Percentiles rank a stretch among this genome's conserved stretches.
These are phyloP conservation scores for Andrena dorsata DNA, from an alignment of 2,888 invertebrate species.

Conservation along the genomic window DNA sequence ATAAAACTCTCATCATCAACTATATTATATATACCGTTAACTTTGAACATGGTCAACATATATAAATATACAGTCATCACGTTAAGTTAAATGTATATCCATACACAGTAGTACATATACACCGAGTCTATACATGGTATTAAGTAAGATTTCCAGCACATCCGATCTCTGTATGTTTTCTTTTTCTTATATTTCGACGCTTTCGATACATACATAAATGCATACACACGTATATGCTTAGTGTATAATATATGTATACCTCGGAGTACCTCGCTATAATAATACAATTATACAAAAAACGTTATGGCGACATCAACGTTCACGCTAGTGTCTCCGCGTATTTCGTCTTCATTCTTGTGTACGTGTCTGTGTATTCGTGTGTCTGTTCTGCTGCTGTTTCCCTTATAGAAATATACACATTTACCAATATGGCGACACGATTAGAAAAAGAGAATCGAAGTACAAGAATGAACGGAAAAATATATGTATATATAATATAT, in stretches of 20 bases:
- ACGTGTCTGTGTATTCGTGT: neutral
- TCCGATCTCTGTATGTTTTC: slow-evolving; percentile 20
- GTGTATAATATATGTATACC: slow-evolving; percentile 61
- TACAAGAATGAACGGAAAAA: slow-evolving; percentile 54
- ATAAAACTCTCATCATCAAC: slow-evolving; percentile 84
- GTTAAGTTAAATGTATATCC: slow-evolving; percentile 72
- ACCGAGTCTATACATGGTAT: slow-evolving; percentile 73
- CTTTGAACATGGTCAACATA: slow-evolving; percentile 82
- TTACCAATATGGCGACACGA: slow-evolving; percentile 40
- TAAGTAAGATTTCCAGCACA: slow-evolving; percentile 60
- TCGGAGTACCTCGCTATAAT: slow-evolving; percentile 59
- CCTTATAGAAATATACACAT: slow-evolving; percentile 44
- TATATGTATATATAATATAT: slow-evolving; percentile 8
- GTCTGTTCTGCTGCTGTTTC: slow-evolving; percentile 5
- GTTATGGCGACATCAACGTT: slow-evolving; percentile 33
- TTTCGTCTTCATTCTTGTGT: slow-evolving; percentile 19
- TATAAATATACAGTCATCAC: slow-evolving; percentile 83
- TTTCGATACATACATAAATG: slow-evolving; percentile 72
- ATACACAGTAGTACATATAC: slow-evolving; percentile 65
- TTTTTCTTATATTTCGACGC: slow-evolving; percentile 44
- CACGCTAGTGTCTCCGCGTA: slow-evolving; percentile 24
- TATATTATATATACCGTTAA: slow-evolving; percentile 73
- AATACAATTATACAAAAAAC: slow-evolving; percentile 79
- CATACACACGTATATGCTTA: slow-evolving; percentile 64
- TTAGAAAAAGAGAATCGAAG: slow-evolving; percentile 58